Conservation (phyloP, 2,888 invertebrate species). For the Eumacrocentrus americanus region DNA sequence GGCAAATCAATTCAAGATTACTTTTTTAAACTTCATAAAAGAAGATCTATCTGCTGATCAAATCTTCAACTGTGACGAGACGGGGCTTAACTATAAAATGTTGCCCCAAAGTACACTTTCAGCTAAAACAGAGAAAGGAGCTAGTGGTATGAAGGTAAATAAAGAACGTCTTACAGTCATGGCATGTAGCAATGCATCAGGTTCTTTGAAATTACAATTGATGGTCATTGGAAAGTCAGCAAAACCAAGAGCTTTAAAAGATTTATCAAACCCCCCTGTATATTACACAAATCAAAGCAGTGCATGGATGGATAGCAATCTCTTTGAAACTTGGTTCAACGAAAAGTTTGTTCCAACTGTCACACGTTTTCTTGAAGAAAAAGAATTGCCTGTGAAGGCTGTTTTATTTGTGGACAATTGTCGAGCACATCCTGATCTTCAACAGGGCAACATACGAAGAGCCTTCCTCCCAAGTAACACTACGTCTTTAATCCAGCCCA, state of each 20-base stretch:
- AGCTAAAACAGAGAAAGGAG: neutral
- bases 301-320: slow-evolving; percentile 26
- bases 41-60: slow-evolving; percentile 7
- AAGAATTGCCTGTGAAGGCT: neutral
- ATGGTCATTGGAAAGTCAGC: slow-evolving; percentile 39
- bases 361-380: neutral
- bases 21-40: too few species aligned
- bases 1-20: slow-evolving; percentile 1
- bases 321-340: slow-evolving; percentile 16
- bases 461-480: neutral
- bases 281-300: slow-evolving; percentile 33
- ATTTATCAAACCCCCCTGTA: slow-evolving; percentile 33
- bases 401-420: neutral
- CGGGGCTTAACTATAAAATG: slow-evolving; percentile 21
- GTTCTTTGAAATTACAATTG: slow-evolving; percentile 34
- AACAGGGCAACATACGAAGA: neutral
- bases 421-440: neutral
- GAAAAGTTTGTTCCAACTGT: slow-evolving; percentile 8
- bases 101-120: slow-evolving; percentile 19
- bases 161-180: slow-evolving; percentile 35
- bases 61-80: slow-evolving; percentile 28
- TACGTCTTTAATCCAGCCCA: neutral
- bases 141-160: slow-evolving; percentile 14
- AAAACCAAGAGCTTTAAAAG: slow-evolving; percentile 37
- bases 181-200: slow-evolving; percentile 38